Base-by-base conservation (phyloP, 2,113 vertebrate genomes). In the Lampris megalopsis region DNA sequence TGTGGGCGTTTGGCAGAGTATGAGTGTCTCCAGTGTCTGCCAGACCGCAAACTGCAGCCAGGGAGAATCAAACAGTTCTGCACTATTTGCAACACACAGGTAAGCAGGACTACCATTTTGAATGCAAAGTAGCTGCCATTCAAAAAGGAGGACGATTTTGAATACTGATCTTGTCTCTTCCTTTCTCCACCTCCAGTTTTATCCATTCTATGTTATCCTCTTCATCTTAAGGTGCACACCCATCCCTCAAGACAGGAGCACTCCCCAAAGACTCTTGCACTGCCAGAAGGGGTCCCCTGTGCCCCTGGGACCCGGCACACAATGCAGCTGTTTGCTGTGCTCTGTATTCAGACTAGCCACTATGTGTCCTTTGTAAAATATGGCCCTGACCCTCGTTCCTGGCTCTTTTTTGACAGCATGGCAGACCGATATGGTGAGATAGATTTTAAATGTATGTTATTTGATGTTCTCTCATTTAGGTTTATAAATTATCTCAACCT, bases 341-440 rank as follows among this genome's bases (percentile, higher is more conserved):
- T 96, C 43, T 96, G 94, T 81, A 95, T 96, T 82, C 85, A 94
- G 10, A 96, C 94, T 75, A 96, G 94, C 73, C 95, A 96, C 83
- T 96, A 95, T 5, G 94, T 96, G 68, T 94, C 94, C 48, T 96
- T 95, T 67, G 93, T 95, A 10, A 95, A 95, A 84, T 95, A 90
- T 0, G 91, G 94, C 41, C 59, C 91, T 1, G 82, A 86, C 10
- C 71, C 87, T 37, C 75, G 77, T 35, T 93, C 95, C 41, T 95
- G 95, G 95, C 80, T 96, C 37, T 96, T 95, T 81, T 95, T 95
- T 62, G 94, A 95, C 86, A 93, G 95, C 90, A 96, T 96, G 95
- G 94, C 95, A 37, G 94, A 95, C 84, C 86, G 92, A 90, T 89
- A 80, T 3, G 91, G 94, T 95, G 83, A 87, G 91, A 71, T 8